These are phyloP conservation scores for Patella ulyssiponensis DNA, from an alignment of 2,888 invertebrate species.

Conservation along the genomic window DNA sequence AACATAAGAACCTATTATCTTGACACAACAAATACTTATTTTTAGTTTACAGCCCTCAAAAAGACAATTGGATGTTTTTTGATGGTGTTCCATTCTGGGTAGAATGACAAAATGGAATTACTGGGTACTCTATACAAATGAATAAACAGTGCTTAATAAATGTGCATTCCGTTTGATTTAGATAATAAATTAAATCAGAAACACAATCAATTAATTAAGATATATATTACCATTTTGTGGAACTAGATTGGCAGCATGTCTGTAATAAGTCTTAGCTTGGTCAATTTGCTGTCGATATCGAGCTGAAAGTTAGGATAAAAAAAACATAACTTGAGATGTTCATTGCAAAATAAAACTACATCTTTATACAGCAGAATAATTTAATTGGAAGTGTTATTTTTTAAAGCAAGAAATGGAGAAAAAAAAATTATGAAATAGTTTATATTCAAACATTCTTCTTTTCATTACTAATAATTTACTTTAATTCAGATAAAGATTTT, in stretches of 20 bases:
- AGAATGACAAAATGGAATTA: no score
- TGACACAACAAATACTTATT: neutral
- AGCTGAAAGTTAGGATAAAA: constrained; percentile 73
- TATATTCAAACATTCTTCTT: no score
- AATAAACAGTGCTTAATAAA: no score
- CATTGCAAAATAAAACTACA: neutral
- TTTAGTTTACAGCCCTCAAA: neutral
- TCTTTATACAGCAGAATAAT: neutral
- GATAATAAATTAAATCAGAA: no score
- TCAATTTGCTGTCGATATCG: constrained; percentile 86
- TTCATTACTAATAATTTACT: no score
- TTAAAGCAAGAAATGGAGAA: neutral
- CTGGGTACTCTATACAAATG: no score
- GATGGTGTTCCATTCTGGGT: neutral
- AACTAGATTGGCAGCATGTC: constrained; percentile 72
- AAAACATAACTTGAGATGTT: no score
- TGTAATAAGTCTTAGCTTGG: constrained; percentile 87
- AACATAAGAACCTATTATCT: neutral
- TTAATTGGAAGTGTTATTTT: neutral
- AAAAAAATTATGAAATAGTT: no score
- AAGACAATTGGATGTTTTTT: neutral
- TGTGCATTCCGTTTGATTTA: no score
- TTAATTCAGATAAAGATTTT: no score
- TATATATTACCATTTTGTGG: constrained; percentile 71
- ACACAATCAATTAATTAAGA: no score